phyloP scores from a whole-genome alignment of 2,113 vertebrate species.

The Gymnarchus niloticus region DNA sequence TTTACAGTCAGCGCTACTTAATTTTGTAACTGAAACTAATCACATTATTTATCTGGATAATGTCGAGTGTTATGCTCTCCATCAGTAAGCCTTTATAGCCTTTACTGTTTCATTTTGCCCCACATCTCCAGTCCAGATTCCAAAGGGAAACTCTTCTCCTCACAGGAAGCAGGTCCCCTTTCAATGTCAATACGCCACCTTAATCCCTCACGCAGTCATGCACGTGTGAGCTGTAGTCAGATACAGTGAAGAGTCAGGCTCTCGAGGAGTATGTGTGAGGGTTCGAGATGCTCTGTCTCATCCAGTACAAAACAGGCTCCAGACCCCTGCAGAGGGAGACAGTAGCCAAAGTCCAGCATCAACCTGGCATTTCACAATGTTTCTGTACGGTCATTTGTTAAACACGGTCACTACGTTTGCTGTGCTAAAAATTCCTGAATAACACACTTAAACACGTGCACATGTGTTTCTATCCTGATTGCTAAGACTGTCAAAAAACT shows the following conservation, averaged over 20 bases:
- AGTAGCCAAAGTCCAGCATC: background rate
- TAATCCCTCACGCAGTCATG: background rate
- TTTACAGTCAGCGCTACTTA: background rate
- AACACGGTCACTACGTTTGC: background rate
- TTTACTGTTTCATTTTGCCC: constrained; percentile 1
- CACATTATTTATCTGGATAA: background rate
- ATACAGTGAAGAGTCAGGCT: constrained; percentile 37
- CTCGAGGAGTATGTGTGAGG: constrained; percentile 53
- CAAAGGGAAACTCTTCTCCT: constrained; percentile 40
- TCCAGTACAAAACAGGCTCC: background rate
- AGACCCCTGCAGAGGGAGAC: background rate
- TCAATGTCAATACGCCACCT: constrained; percentile 39
- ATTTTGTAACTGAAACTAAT: background rate
- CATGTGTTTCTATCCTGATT: background rate
- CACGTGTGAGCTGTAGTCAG: constrained; percentile 4
- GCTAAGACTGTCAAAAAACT: background rate
- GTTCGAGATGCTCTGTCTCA: constrained; percentile 34
- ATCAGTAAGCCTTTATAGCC: constrained; percentile 13
- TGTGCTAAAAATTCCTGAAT: background rate
- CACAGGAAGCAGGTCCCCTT: constrained; percentile 37
- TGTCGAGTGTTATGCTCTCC: background rate
- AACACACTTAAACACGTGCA: background rate
- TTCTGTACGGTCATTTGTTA: background rate
- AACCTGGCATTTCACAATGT: background rate
- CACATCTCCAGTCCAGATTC: constrained; percentile 23